Evolutionary conservation across 2,888 invertebrate genomes (phyloP), one percentile per base, ranked within the genome.

Genomic region (Brachyopa scutellaris): DNA sequence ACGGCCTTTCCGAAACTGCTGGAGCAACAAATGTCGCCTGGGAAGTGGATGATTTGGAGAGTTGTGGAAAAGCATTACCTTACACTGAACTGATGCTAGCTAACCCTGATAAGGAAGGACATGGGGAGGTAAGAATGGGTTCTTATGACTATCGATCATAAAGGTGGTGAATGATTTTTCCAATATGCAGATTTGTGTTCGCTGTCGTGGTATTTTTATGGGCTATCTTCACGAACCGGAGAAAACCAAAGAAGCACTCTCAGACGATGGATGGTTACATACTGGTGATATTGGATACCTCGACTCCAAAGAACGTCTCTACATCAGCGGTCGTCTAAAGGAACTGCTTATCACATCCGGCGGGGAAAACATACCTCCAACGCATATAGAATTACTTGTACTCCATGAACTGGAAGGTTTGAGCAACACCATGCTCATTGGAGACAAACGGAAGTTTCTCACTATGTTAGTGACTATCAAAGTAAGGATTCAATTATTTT

Each of bases 331-430:
- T 66, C 92, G 93, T 84, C 91, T 93, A 45, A 93, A 93, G 93
- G 98, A 98, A 88, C 87, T 98, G 23, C 91, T 98, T 19, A 97
- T 98, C 85, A 98, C 98, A 1, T 97, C 97, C n/a, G 98, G 97
- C 7, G 98, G 97, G 4, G 98, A 98, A 91, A 98, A 98, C 89
- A 93, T 97, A 87, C 93, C 97, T 1, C 97, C 98, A 0, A 94
- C 96, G 19, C 93, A 94, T 29, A 96, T 97, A 84, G 98, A 98
- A 90, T 94, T 96, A 85, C 90, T 92, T 26, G 92, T 98, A 4
- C 94, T 95, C 87, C 90, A 93, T 0, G 94, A 95, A 87, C 90
- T 97, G 33, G 93, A 95, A 2, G 92, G 93, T 64, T 89, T 98
- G 1, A 95, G 95, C 85, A 95, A 97, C 90, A 96, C 94, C 0